A percentile compares a stretch with the other conserved stretches of the same genome.
Conservation (phyloP, 2,888 invertebrate species). For the Tyria jacobaeae region DNA sequence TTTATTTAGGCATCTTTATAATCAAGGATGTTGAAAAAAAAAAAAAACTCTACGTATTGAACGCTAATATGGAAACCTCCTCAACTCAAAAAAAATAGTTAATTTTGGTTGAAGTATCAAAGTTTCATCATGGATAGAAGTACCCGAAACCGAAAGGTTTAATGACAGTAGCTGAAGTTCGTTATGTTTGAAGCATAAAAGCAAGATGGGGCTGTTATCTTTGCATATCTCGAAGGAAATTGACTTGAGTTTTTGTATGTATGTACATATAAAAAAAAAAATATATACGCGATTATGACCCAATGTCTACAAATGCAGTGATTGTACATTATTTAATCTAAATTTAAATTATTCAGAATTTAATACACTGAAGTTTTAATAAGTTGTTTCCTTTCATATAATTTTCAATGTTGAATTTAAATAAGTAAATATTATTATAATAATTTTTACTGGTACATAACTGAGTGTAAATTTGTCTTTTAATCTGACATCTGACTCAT, state of each 20-base stretch:
- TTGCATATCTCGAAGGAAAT: no score
- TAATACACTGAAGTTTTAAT: background rate
- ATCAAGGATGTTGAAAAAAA: background rate
- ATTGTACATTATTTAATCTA: background rate
- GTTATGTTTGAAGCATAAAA: no score
- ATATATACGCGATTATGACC: background rate
- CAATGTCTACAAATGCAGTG: background rate
- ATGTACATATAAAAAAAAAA: no score
- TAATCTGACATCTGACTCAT: background rate
- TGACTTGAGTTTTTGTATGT: no score
- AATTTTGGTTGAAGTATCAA: no score
- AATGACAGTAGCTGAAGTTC: no score
- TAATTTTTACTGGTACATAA: background rate
- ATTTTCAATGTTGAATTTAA: background rate
- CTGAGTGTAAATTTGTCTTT: background rate
- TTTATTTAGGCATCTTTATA: background rate
- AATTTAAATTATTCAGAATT: background rate
- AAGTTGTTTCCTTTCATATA: background rate
- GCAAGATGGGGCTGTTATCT: no score
- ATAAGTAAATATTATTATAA: background rate
- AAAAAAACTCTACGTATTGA: no score
- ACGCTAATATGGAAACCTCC: no score
- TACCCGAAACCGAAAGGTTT: no score
- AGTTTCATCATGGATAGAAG: no score
- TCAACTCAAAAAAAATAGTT: no score